These are phyloP conservation scores for Hirtodrosophila histrioides DNA, from an alignment of 2,888 invertebrate genomes.

Conservation along the genomic window DNA sequence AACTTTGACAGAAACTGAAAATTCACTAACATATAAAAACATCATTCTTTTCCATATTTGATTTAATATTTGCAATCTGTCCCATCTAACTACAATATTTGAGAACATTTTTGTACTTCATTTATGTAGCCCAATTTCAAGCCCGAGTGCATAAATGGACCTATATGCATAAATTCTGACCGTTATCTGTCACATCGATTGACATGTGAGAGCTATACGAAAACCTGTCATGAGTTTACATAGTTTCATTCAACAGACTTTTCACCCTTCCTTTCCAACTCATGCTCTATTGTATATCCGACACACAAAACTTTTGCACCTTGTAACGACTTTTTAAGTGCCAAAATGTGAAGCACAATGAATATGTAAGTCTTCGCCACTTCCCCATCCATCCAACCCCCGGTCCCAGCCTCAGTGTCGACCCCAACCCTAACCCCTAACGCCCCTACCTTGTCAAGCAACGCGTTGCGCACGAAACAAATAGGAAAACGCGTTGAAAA, in stretches of 20 bases:
- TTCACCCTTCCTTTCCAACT: conserved; percentile 7
- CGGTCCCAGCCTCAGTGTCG: not conserved
- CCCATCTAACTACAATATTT: no score
- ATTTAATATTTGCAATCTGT: no score
- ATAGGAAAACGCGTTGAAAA: conserved; percentile 65
- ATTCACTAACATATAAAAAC: no score
- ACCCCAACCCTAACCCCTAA: not conserved
- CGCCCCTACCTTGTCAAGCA: conserved; percentile 5
- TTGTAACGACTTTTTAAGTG: conserved; percentile 73
- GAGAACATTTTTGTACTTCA: no score
- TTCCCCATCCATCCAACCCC: not conserved
- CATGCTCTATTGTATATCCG: conserved; percentile 46
- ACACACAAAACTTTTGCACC: conserved; percentile 65
- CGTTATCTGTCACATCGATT: conserved; percentile 37
- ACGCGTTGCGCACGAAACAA: conserved; percentile 48
- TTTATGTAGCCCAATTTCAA: not conserved
- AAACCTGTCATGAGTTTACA: conserved; percentile 21
- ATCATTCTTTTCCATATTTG: no score
- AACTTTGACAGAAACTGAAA: no score
- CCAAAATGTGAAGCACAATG: conserved; percentile 69
- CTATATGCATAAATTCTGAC: conserved; percentile 4
- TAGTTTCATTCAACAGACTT: conserved; percentile 21
- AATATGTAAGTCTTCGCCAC: conserved; percentile 55
- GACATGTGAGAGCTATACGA: conserved; percentile 18
- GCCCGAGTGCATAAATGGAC: conserved; percentile 22